phyloP scores from a whole-genome alignment of 2,888 invertebrate species.

The Oxytorus armatus region DNA sequence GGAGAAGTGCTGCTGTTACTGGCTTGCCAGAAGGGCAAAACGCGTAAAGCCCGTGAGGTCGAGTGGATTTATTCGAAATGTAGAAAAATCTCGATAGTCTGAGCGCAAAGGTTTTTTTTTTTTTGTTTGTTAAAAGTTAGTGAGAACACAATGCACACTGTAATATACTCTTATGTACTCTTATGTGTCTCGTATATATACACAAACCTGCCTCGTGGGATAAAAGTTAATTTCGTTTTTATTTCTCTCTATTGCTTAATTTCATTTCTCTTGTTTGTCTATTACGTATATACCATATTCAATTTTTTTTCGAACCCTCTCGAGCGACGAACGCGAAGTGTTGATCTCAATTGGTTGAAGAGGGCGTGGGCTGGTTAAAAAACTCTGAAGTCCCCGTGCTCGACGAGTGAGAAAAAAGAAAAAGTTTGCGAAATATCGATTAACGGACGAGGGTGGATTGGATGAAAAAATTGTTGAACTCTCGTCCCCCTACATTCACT shows the following conservation, averaged over 20 bases:
- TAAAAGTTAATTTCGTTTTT: background rate
- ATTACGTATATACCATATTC: conserved; percentile 2
- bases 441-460: conserved; percentile 1
- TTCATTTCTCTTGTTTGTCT: conserved; percentile 26
- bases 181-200: too few species aligned
- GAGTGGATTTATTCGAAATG: conserved; percentile 66
- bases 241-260: background rate
- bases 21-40: conserved; percentile 33
- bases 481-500: background rate
- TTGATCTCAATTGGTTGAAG: conserved; percentile 4
- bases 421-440: conserved; percentile 48
- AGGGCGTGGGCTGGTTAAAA: too few species aligned
- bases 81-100: conserved; percentile 34
- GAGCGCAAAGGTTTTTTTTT: conserved; percentile 6
- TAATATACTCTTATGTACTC: too few species aligned
- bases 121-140: conserved; percentile 26
- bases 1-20: conserved; percentile 33
- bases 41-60: conserved; percentile 61
- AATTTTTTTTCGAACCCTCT: conserved; percentile 2
- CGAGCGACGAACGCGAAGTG: background rate
- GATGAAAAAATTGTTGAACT: conserved; percentile 46
- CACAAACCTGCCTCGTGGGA: background rate
- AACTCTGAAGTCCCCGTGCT: conserved; percentile 27
- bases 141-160: conserved; percentile 4
- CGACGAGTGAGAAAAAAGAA: conserved; percentile 17